Percentiles rank a stretch among this genome's conserved stretches.
phyloP scores from a whole-genome alignment of 1,140 invertebrate genomes.

The Contarinia nasturtii region DNA sequence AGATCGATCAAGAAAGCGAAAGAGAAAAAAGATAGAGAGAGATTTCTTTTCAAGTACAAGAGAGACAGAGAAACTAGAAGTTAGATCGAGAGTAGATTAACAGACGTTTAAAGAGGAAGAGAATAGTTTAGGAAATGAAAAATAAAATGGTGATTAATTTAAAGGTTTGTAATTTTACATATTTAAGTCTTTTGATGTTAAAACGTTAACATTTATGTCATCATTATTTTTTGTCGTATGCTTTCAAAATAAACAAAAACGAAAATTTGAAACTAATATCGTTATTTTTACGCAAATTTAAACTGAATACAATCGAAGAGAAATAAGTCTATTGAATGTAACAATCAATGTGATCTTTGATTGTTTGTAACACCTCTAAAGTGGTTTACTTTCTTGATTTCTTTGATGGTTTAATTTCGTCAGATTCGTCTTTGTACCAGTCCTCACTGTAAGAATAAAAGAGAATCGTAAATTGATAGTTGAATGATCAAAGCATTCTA shows the following conservation, averaged over 20 bases:
- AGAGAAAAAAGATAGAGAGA: too few relatives aligned
- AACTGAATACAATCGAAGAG: background rate
- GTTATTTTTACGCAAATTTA: too few relatives aligned
- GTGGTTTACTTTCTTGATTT: background rate
- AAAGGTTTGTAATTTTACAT: too few relatives aligned
- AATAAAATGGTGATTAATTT: too few relatives aligned
- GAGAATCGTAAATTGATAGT: conserved; percentile 8
- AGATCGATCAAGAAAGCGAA: too few relatives aligned
- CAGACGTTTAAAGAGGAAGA: too few relatives aligned
- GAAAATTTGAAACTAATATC: background rate
- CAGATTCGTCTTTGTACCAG: conserved; percentile 59
- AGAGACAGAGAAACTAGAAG: too few relatives aligned
- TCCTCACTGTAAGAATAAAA: conserved; percentile 45
- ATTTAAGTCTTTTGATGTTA: too few relatives aligned
- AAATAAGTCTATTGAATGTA: background rate
- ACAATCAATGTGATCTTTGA: background rate
- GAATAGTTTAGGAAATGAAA: too few relatives aligned
- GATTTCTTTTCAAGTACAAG: too few relatives aligned
- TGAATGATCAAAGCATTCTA: conserved; percentile 1
- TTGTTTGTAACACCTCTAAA: background rate
- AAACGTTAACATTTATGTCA: background rate
- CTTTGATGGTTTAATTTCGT: conserved; percentile 8
- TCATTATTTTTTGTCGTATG: background rate
- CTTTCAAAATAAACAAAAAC: background rate
- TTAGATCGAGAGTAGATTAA: too few relatives aligned